Conservation (phyloP, 2,797 vertebrate species). For the Arnoldichthys spilopterus region DNA sequence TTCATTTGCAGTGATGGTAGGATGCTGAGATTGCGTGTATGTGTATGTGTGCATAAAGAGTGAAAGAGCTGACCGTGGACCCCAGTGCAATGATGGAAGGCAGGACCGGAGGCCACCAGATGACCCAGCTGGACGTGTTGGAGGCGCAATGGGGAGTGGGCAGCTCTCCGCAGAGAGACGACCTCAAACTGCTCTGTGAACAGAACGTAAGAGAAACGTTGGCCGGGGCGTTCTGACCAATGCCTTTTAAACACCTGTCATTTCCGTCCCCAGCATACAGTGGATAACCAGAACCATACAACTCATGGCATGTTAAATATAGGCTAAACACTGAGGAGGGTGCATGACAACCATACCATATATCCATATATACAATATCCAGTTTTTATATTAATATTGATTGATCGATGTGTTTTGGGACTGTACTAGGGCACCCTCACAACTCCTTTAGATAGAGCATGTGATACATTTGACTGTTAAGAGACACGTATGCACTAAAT, state of each 20-base stretch:
- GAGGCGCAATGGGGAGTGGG: slow-evolving; percentile 96
- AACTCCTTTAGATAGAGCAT: too few relatives aligned
- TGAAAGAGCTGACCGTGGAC: slow-evolving; percentile 88
- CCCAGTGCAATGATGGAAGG: slow-evolving; percentile 76
- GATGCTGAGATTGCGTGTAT: slow-evolving; percentile 2
- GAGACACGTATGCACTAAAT: too few relatives aligned
- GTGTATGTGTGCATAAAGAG: slow-evolving; percentile 71
- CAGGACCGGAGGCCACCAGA: slow-evolving; percentile 80
- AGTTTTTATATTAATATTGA: too few relatives aligned
- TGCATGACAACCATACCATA: too few relatives aligned
- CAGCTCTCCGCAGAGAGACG: slow-evolving; percentile 94
- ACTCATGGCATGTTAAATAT: neutral
- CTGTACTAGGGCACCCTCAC: too few relatives aligned
- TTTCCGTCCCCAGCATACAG: neutral
- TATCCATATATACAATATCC: too few relatives aligned
- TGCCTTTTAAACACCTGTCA: neutral
- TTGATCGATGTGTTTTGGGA: too few relatives aligned
- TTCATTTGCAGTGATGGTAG: neutral
- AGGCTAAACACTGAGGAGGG: neutral
- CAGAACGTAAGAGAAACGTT: slow-evolving; percentile 87
- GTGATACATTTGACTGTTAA: too few relatives aligned
- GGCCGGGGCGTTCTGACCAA: neutral
- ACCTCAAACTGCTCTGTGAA: slow-evolving; percentile 97
- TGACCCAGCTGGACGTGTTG: slow-evolving; percentile 91
- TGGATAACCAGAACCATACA: neutral